These are phyloP conservation scores for Xestia ashworthii DNA, from an alignment of 2,888 invertebrate species.

Conservation along the genomic window DNA sequence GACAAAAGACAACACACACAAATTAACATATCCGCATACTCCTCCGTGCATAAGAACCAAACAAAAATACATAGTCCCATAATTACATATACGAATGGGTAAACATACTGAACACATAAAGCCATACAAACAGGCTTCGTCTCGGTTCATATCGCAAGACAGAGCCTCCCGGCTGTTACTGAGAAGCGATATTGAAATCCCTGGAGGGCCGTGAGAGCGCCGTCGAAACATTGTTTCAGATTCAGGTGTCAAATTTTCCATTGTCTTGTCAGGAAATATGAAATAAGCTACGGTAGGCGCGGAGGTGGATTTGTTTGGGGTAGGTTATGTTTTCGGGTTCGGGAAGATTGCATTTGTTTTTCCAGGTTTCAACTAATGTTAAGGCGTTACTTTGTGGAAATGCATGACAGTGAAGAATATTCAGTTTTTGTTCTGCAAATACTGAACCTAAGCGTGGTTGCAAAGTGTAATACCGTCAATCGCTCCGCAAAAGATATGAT, in stretches of 20 bases:
- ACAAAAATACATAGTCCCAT: constrained; percentile 12
- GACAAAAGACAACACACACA: constrained; percentile 1
- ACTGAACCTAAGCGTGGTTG: no score
- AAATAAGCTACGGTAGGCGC: constrained; percentile 60
- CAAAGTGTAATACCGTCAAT: no score
- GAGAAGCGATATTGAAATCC: constrained; percentile 70
- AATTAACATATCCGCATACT: not conserved
- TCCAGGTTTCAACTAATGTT: not conserved
- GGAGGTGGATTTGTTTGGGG: constrained; percentile 27
- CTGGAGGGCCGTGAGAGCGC: constrained; percentile 61
- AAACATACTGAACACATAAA: constrained; percentile 35
- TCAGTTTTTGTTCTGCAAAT: not conserved
- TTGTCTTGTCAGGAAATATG: constrained; percentile 70
- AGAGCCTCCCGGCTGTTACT: constrained; percentile 62
- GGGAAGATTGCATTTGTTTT: not conserved
- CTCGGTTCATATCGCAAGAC: constrained; percentile 55
- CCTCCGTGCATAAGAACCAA: constrained; percentile 5
- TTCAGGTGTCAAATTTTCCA: constrained; percentile 76
- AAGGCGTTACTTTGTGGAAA: not conserved
- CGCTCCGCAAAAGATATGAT: no score
- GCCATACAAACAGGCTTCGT: constrained; percentile 45
- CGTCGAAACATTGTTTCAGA: constrained; percentile 66
- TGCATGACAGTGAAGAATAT: not conserved
- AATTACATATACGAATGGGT: constrained; percentile 38
- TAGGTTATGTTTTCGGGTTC: constrained; percentile 34